Conservation (phyloP, 1,140 invertebrate species). For the Hydropsyche tenuis region DNA sequence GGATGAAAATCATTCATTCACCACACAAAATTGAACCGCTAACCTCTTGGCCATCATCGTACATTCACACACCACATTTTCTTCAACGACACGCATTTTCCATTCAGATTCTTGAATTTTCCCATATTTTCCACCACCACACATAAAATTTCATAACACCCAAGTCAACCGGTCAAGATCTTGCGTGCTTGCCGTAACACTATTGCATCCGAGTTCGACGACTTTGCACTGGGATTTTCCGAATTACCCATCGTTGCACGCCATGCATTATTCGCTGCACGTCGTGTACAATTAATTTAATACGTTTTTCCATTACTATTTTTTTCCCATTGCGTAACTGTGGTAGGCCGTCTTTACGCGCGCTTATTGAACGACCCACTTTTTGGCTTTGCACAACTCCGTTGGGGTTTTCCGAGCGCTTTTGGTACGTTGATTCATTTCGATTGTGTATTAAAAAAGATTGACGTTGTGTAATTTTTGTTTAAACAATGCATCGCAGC, state of each 20-base stretch:
- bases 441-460: neutral
- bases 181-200: neutral
- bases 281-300: slow-evolving; percentile 17
- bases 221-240: slow-evolving; percentile 21
- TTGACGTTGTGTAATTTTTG: neutral
- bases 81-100: no score
- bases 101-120: no score
- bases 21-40: no score
- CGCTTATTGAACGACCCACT: slow-evolving; percentile 33
- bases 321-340: neutral
- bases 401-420: slow-evolving; percentile 36
- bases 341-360: neutral
- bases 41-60: no score
- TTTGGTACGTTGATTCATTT: slow-evolving; percentile 27
- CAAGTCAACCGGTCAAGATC: neutral
- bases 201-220: slow-evolving; percentile 14
- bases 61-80: no score
- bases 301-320: neutral
- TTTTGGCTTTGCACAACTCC: slow-evolving; percentile 39
- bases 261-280: slow-evolving; percentile 7
- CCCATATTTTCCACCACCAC: no score
- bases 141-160: slow-evolving; percentile 3
- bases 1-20: no score
- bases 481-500: neutral
- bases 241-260: neutral